Base-by-base conservation (phyloP, 2,113 vertebrate species). In the Mus pahari region DNA sequence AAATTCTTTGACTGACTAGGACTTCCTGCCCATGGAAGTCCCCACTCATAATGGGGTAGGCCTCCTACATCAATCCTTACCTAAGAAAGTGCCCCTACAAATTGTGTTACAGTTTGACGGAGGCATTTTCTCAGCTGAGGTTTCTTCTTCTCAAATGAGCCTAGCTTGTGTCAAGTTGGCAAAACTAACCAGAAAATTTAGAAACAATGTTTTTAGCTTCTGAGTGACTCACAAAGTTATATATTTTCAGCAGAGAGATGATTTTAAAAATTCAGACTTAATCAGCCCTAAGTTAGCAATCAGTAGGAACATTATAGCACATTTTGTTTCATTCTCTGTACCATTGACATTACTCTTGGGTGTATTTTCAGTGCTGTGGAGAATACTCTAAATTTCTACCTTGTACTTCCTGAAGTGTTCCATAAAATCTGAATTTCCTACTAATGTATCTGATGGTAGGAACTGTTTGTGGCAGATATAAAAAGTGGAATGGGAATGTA, bases 121-220 rank as follows among this genome's bases (percentile, higher is more conserved):
- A 53, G 8, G 31, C 48, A 3, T 53, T 79, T 50, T 53, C 48
- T 79, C 31, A 79, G 4, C 77, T 53, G 31, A 79, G 31, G 28
- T 33, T 19, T 78, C 16, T 48, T 78, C 75, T 53, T 36, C 77
- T 79, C 77, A 11, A 9, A 53, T 53, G 77, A 79, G 31, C 8
- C 31, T 36, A 20, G 48, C 48, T 11, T 79, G 75, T 36, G 16
- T 20, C 31, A 53, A 79, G 31, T 53, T 53, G 48, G 53, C 77
- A 53, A 33, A 79, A 79, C 31, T 53, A 79, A 53, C 48, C 48
- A 53, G 77, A 48, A 79, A 33, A 79, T 53, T 79, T 53, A 53
- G 77, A 91, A 94, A 91, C 8, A 39, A n/a, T 50, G 62, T 77
- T 94, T 94, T 95, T 84, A 92, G 19, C 17, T 94, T 20, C 2